These are phyloP conservation scores for Meteorus sp. DNA, from an alignment of 1,140 invertebrate species.

Conservation along the genomic window DNA sequence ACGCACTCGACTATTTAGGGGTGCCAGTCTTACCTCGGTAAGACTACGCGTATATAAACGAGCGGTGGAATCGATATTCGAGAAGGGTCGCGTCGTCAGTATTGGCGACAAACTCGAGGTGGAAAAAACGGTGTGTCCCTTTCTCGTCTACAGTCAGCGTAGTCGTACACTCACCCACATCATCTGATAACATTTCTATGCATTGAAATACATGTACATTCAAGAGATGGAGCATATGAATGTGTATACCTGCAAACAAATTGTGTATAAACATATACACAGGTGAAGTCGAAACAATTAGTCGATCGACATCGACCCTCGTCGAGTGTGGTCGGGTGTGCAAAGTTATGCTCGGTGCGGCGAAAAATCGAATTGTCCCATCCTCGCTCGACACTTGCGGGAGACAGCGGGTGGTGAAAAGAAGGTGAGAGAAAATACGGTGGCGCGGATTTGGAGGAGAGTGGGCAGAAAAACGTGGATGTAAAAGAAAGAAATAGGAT, in stretches of 20 bases:
- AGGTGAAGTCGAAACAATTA: not conserved
- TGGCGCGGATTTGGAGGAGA: no score
- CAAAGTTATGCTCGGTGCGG: not conserved
- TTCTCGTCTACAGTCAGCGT: no score
- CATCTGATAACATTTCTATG: no score
- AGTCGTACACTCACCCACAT: no score
- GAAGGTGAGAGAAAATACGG: no score
- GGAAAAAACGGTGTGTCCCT: slow-evolving; percentile 8
- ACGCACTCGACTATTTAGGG: not conserved
- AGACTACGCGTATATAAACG: not conserved
- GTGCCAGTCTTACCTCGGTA: slow-evolving; percentile 1
- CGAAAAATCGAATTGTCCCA: not conserved
- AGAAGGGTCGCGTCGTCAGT: slow-evolving; percentile 1
- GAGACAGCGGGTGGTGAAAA: no score
- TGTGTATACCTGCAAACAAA: no score
- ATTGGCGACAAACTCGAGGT: slow-evolving; percentile 2
- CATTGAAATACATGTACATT: no score
- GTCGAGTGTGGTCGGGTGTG: not conserved
- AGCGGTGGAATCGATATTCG: slow-evolving; percentile 1
- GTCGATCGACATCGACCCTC: not conserved
- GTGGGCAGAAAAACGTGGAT: slow-evolving; percentile 1
- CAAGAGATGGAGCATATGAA: not conserved
- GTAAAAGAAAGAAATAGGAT: slow-evolving; percentile 1
- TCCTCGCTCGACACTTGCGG: no score
- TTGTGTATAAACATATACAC: not conserved